Base-by-base conservation (phyloP, 2,888 invertebrate species). In the Rhingia campestris region DNA sequence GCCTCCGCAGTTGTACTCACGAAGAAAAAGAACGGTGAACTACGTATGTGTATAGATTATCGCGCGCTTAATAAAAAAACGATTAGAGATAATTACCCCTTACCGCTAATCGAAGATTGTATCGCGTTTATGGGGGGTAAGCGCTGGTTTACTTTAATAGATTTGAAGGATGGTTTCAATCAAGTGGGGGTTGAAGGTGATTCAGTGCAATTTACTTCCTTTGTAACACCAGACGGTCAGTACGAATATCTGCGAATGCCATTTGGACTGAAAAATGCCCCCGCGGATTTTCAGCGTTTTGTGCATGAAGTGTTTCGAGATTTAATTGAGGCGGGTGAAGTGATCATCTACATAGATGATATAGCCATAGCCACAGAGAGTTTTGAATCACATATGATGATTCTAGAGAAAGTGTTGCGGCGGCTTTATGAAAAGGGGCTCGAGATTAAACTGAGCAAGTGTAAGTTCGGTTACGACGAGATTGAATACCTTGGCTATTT, bases 311-410 rank as follows among this genome's bases (percentile, higher is more conserved):
- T 64, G 14, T 64, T 61, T 30, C 32, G n/a, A n/a, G 61, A 61
- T n/a, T 32, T 64, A 22, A 64, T 64, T 51, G 64, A 35, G 6
- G 22, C 37, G 12, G 51, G 22, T 12, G 30, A 53, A 12, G 32
- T 53, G 5, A 47, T 56, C 5, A 45, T 72, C 4, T 72, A 72
- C n/a, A 14, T 61, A 9, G 59, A 70, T 7, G 70, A 49, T 12
- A 32, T 59, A 4, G 10, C 54, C 0, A 47, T 69, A 7, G 45
- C 58, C 30, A 58, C 47, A 6, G 35, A 47, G 12, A 58, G 58
- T 47, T 69, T 69, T 4, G 58, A 69, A n/a, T 47, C 69, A 0
- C 56, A 69, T 22, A 22, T 22, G 22, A 22, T 22, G 22, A 22
- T 22, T 22, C 22, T 22, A 22, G 22, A 22, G 22, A 22, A 22